Percentiles rank a stretch among this genome's conserved stretches.
Evolutionary conservation across 2,888 invertebrate species (phyloP).

Genomic region (Hesperia comma): DNA sequence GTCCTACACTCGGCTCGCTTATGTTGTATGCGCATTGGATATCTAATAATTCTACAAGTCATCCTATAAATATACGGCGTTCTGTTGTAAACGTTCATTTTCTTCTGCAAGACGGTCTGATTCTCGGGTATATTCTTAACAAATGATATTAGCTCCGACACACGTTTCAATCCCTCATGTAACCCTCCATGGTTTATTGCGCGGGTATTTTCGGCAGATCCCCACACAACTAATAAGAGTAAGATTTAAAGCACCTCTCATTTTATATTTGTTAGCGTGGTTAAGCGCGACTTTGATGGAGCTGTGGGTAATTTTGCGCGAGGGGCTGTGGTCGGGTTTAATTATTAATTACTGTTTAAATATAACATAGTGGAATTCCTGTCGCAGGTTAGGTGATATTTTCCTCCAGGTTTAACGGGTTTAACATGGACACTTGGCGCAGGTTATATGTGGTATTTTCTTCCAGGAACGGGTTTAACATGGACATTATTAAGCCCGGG

Average conservation of each 20-base stretch:
- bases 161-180: neutral
- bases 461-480: too few relatives aligned
- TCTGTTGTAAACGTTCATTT: slow-evolving; percentile 20
- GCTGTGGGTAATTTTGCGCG: neutral
- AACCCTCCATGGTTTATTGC: slow-evolving; percentile 15
- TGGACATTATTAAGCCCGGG: too few relatives aligned
- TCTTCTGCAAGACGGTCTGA: neutral
- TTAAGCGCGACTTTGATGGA: slow-evolving; percentile 10
- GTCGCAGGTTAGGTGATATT: too few relatives aligned
- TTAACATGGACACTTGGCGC: too few relatives aligned
- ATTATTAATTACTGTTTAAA: neutral
- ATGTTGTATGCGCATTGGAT: neutral
- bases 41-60: slow-evolving; percentile 15
- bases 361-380: neutral
- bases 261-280: slow-evolving; percentile 15
- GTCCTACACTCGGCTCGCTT: neutral
- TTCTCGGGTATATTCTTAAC: slow-evolving; percentile 22
- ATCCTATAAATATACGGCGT: slow-evolving; percentile 14
- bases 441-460: too few relatives aligned
- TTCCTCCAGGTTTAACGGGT: too few relatives aligned
- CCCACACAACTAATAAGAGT: slow-evolving; percentile 21
- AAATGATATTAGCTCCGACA: slow-evolving; percentile 20
- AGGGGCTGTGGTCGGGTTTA: neutral
- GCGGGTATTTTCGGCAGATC: slow-evolving; percentile 22
- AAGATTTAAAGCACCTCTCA: slow-evolving; percentile 23